phyloP scores from a whole-genome alignment of 2,113 vertebrate species.

The Entelurus aequoreus region DNA sequence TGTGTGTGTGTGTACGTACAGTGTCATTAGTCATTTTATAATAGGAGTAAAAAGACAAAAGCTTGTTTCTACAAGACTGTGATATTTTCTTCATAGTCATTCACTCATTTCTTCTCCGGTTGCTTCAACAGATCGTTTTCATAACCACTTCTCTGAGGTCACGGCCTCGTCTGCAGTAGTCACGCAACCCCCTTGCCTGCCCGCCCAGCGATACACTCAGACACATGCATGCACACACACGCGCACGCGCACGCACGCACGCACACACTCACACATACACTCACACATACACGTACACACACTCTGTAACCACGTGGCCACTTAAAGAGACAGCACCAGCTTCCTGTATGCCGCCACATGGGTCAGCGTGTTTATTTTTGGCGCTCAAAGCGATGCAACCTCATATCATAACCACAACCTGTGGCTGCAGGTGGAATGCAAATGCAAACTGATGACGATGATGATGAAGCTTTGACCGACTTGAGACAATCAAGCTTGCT shows the following conservation, averaged over 20 bases:
- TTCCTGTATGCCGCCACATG: slow-evolving; percentile 45
- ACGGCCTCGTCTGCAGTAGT: slow-evolving; percentile 82
- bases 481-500: neutral
- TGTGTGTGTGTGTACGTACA: slow-evolving; percentile 5
- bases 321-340: slow-evolving; percentile 69
- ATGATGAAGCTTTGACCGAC: slow-evolving; percentile 5
- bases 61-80: slow-evolving; percentile 72
- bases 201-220: slow-evolving; percentile 62
- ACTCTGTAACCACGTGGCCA: slow-evolving; percentile 32
- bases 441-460: slow-evolving; percentile 18
- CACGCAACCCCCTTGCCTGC: slow-evolving; percentile 81
- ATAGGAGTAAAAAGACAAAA: slow-evolving; percentile 42
- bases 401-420: slow-evolving; percentile 32
- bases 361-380: slow-evolving; percentile 63
- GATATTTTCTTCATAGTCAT: slow-evolving; percentile 58
- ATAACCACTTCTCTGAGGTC: slow-evolving; percentile 87
- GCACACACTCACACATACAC: slow-evolving; percentile 3
- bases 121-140: slow-evolving; percentile 82
- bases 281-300: slow-evolving; percentile 23
- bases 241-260: slow-evolving; percentile 9
- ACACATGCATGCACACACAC: slow-evolving; percentile 19
- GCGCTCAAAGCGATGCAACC: slow-evolving; percentile 22
- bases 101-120: slow-evolving; percentile 59
- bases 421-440: slow-evolving; percentile 29
- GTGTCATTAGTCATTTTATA: slow-evolving; percentile 18